Conservation (phyloP, 2,797 vertebrate species). For the Enteromius unitaeniatus region DNA sequence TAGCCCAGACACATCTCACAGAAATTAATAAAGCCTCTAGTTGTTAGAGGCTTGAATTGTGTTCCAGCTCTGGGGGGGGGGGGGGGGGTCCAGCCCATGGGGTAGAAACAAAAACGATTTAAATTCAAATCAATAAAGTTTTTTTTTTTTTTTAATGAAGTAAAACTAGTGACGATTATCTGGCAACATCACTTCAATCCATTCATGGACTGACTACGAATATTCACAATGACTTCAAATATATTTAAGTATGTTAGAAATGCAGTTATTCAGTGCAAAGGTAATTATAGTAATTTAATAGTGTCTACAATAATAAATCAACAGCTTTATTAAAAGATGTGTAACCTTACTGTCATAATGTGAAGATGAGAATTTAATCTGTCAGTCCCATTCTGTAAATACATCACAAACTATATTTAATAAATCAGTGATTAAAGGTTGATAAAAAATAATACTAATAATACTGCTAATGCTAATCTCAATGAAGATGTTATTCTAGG, state of each 20-base stretch:
- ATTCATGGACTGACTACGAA: background rate
- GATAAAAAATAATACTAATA: background rate
- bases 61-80: background rate
- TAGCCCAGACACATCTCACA: slow-evolving; percentile 22
- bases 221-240: background rate
- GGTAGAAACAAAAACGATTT: background rate
- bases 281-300: background rate
- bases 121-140: background rate
- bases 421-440: background rate
- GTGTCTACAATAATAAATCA: background rate
- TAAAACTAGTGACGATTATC: background rate
- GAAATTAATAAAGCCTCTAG: slow-evolving; percentile 8
- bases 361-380: background rate
- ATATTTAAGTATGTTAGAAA: background rate
- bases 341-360: background rate
- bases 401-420: background rate
- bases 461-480: too few species aligned
- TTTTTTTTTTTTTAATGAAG: background rate
- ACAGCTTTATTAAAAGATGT: background rate
- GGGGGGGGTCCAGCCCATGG: background rate
- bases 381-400: background rate
- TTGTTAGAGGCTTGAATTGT: background rate
- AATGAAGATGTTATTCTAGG: background rate
- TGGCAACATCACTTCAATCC: background rate
- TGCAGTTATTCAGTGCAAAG: background rate